These are phyloP conservation scores for Hydropsyche betteni DNA, from an alignment of 2,888 invertebrate species.

Conservation along the genomic window DNA sequence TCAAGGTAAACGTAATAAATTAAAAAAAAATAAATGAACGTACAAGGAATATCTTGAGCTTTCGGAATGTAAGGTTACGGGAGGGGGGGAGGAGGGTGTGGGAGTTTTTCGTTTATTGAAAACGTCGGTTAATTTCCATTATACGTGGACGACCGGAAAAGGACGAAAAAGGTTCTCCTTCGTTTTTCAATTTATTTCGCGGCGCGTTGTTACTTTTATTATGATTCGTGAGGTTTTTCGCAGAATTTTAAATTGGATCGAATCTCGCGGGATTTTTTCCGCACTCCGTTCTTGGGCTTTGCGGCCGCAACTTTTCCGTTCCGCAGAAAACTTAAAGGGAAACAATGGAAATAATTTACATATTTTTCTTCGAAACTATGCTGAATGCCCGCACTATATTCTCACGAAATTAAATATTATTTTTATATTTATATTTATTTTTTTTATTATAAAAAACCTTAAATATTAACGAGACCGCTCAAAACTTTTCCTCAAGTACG, in stretches of 20 bases:
- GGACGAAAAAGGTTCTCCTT: neutral
- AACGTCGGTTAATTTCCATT: conserved; percentile 6
- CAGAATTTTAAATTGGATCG: conserved; percentile 1
- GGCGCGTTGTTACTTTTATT: neutral
- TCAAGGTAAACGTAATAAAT: neutral
- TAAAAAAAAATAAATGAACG: neutral
- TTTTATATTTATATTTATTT: too few species aligned
- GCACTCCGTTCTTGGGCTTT: neutral
- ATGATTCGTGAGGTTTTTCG: conserved; percentile 16
- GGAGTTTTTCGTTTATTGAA: neutral
- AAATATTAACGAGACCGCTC: too few species aligned
- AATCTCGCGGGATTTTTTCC: conserved; percentile 13
- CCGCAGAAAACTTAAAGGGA: neutral
- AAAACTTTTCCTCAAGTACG: too few species aligned
- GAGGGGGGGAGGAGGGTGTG: neutral
- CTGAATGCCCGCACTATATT: neutral
- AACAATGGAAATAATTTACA: too few species aligned
- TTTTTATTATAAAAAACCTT: too few species aligned
- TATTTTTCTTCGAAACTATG: neutral
- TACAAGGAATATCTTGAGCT: too few species aligned
- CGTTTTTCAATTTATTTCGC: neutral
- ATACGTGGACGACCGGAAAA: neutral
- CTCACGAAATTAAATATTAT: neutral
- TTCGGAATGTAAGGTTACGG: neutral
- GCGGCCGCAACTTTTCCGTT: neutral